These are phyloP conservation scores for Cliona cf. orientalis DNA, from an alignment of 37 sponge, comb jelly and placozoan genomes.

Conservation along the genomic window DNA sequence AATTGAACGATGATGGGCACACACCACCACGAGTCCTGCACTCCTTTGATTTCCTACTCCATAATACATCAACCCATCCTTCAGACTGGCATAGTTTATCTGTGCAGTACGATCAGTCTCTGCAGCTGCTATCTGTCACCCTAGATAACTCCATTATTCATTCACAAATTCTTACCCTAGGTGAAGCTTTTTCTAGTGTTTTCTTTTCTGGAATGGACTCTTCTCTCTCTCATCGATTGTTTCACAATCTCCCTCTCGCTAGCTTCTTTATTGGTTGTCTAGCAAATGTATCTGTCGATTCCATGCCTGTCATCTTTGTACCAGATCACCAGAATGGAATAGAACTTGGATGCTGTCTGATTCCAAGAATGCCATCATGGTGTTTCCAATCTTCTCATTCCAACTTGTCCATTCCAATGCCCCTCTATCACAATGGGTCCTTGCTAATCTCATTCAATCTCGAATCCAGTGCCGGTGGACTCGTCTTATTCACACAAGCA, in stretches of 20 bases:
- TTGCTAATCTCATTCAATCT: slow-evolving; percentile 7
- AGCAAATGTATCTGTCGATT: slow-evolving; percentile 5
- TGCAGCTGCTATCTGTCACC: no score
- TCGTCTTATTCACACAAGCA: background rate
- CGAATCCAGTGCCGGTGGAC: background rate
- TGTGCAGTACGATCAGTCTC: no score
- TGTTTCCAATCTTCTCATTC: background rate
- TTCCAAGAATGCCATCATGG: slow-evolving; percentile 1
- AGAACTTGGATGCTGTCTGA: slow-evolving; percentile 6
- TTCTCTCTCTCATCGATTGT: slow-evolving; percentile 6
- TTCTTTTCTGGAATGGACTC: slow-evolving; percentile 14
- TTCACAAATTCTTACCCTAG: no score
- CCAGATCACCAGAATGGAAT: slow-evolving; percentile 13
- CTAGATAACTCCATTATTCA: no score
- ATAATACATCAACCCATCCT: no score
- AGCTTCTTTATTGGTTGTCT: slow-evolving; percentile 37
- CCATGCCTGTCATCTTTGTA: background rate
- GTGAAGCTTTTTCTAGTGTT: background rate
- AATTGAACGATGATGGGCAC: no score
- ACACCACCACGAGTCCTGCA: no score
- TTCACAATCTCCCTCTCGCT: background rate
- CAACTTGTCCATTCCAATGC: background rate
- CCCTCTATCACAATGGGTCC: background rate
- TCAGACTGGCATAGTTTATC: no score
- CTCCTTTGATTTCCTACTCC: no score